phyloP scores from a whole-genome alignment of 2,888 invertebrate genomes.

The Drosophila acutilabella region DNA sequence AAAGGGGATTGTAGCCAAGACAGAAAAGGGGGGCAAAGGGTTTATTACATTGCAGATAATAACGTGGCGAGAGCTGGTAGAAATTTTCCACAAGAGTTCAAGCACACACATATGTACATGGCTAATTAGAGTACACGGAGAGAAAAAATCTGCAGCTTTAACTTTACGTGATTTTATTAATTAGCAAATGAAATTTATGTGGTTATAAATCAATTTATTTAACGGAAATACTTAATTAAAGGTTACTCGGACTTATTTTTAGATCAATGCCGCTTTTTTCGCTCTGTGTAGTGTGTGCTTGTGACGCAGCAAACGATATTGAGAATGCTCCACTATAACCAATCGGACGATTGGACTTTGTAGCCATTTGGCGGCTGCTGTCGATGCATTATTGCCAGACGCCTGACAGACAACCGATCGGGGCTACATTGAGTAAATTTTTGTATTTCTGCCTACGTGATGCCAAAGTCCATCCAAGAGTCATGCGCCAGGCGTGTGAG shows the following conservation, averaged over 20 bases:
- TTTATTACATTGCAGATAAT: slow-evolving; percentile 1
- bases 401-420: slow-evolving; percentile 23
- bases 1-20: neutral
- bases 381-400: slow-evolving; percentile 30
- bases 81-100: slow-evolving; percentile 32
- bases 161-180: too few relatives aligned
- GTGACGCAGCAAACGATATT: slow-evolving; percentile 54
- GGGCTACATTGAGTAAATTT: slow-evolving; percentile 39
- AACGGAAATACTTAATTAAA: neutral
- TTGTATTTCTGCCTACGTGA: slow-evolving; percentile 30
- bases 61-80: neutral
- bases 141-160: neutral
- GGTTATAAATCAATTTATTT: too few relatives aligned
- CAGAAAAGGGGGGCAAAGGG: slow-evolving; percentile 17
- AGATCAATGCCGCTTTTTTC: neutral
- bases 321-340: slow-evolving; percentile 35
- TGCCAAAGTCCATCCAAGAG: slow-evolving; percentile 74
- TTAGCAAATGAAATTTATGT: too few relatives aligned
- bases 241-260: neutral
- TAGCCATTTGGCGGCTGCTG: slow-evolving; percentile 31
- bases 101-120: slow-evolving; percentile 2
- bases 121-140: neutral
- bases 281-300: neutral
- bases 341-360: slow-evolving; percentile 50
- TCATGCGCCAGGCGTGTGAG: slow-evolving; percentile 73